A percentile compares a stretch with the other conserved stretches of the same genome.
Conservation (phyloP, 2,888 invertebrate species). For the Trichacis sp. region DNA sequence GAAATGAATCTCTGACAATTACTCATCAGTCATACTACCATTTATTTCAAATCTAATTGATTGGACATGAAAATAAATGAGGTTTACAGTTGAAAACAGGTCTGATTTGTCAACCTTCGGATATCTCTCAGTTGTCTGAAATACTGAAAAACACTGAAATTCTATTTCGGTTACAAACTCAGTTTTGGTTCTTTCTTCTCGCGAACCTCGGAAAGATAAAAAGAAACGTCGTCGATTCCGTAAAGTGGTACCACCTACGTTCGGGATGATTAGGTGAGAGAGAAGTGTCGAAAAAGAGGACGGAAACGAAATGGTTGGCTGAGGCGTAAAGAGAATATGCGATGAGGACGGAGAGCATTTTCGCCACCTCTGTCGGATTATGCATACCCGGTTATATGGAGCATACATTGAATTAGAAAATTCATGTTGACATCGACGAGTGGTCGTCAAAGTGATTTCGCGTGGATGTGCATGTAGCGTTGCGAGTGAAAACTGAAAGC, state of each 20-base stretch:
- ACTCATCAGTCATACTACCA: no score
- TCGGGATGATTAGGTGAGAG: constrained; percentile 28
- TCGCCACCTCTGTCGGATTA: constrained; percentile 18
- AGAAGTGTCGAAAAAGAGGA: constrained; percentile 23
- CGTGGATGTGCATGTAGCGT: not conserved
- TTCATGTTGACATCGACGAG: constrained; percentile 7
- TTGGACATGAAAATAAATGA: no score
- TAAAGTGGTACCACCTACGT: constrained; percentile 15
- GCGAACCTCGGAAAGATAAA: constrained; percentile 15
- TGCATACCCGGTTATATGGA: constrained; percentile 24
- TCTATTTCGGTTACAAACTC: no score
- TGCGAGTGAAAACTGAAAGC: no score
- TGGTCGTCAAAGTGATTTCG: constrained; percentile 4
- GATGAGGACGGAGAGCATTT: constrained; percentile 15
- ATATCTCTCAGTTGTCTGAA: no score
- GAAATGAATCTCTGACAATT: no score
- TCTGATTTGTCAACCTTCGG: no score
- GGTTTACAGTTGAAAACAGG: no score
- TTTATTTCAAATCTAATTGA: no score
- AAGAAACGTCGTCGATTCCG: constrained; percentile 21
- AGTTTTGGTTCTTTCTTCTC: constrained; percentile 15
- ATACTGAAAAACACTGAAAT: no score
- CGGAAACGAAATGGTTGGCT: constrained; percentile 14
- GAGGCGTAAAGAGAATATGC: constrained; percentile 24
- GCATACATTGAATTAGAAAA: constrained; percentile 25